Base-by-base conservation (phyloP, 92 coral and sea anemone species). In the Umimayanthus kanabou region DNA sequence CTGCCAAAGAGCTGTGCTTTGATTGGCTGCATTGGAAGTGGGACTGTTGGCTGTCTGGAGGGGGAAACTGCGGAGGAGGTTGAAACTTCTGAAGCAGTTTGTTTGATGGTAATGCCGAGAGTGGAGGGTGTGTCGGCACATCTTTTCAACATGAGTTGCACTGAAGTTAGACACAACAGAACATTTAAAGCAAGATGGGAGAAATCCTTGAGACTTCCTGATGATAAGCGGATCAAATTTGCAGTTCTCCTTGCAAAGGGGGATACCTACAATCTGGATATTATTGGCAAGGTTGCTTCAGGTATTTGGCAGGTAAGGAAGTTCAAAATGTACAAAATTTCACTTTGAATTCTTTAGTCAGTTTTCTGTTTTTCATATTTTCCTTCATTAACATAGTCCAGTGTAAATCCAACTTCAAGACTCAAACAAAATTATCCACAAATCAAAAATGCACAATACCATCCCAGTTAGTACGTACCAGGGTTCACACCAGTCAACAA, bases 91-190 rank as follows among this genome's bases (percentile, higher is more conserved):
- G 94, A 91, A 88, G 97, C 94, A 26, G 92, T 94, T 58, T 93
- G 98, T 18, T 45, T 97, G 76, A 61, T 97, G 84, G 66, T 97
- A 6, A 95, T 97, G 96, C 99, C 99, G 0, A 94, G 92, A 89
- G 91, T 97, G 13, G 91, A 94, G 66, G 96, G 96, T 22, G 89
- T 96, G 45, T 79, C 95, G 50, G 90, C 96, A 9, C 89, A 91
- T 76, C 85, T 93, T 13, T 95, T 97, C 74, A 92, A 93, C 49
- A 85, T 97, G 93, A 92, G 92, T 29, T 86, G 90, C 15, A 93
- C 98, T 71, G 98, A 97, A 82, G 94, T 95, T 23, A 82, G 91
- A 75, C 91, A 91, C 53, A 94, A 94, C 90, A 90, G 98, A 87
- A 89, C 92, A 2, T 91, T 87, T 76, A 92, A 95, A 82, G 80